phyloP scores from a whole-genome alignment of 2,113 vertebrate species.

The Chloropsis cyanopogon region DNA sequence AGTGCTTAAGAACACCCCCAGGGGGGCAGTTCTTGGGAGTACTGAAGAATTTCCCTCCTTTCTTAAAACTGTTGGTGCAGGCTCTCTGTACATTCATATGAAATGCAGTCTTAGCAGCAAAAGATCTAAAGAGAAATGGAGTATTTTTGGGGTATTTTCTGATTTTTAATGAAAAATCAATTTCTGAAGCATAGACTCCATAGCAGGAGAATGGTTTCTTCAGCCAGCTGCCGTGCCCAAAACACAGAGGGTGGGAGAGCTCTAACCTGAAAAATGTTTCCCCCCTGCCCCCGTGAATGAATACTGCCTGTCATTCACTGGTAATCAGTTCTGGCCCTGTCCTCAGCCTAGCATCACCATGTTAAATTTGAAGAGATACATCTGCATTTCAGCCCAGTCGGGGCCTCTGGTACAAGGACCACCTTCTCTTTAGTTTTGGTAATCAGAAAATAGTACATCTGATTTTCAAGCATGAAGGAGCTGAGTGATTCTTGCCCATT shows the following conservation, averaged over 20 bases:
- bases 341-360: neutral
- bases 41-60: neutral
- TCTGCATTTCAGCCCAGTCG: neutral
- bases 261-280: neutral
- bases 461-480: neutral
- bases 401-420: neutral
- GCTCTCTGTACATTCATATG: neutral
- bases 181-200: neutral
- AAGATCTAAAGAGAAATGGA: neutral
- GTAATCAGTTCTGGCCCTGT: neutral
- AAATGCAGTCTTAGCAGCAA: neutral
- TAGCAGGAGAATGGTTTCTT: neutral
- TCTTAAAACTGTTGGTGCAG: neutral
- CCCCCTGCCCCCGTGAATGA: neutral
- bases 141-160: neutral
- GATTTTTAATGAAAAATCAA: neutral
- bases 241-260: neutral
- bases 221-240: neutral
- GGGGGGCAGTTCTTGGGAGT: neutral
- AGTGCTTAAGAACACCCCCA: neutral
- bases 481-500: neutral
- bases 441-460: neutral
- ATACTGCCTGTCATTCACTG: neutral
- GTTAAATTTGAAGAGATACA: neutral
- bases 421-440: neutral